Conservation (phyloP, 1,140 invertebrate genomes). For the Limonius californicus region DNA sequence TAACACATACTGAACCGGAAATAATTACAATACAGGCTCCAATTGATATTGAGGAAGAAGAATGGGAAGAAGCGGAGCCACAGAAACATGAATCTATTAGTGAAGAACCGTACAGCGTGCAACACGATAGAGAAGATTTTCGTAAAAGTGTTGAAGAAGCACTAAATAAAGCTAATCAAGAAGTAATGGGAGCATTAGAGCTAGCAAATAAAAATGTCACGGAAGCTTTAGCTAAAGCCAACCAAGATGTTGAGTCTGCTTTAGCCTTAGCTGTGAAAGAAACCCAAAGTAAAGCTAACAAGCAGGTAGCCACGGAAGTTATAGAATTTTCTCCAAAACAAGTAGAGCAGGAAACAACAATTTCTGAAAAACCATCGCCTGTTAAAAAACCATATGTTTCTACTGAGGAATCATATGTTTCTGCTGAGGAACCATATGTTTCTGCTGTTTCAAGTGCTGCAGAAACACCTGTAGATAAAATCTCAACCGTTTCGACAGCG, state of each 20-base stretch:
- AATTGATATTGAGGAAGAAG: not conserved
- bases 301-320: too few species aligned
- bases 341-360: not conserved
- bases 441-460: not conserved
- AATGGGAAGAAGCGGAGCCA: not conserved
- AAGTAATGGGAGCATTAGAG: not conserved
- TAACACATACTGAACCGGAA: not conserved
- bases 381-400: not conserved
- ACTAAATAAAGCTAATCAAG: slow-evolving; percentile 4
- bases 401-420: not conserved
- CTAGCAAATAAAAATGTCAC: slow-evolving; percentile 5
- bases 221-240: slow-evolving; percentile 1
- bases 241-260: not conserved
- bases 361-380: not conserved
- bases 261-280: not conserved
- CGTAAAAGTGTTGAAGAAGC: not conserved
- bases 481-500: not conserved
- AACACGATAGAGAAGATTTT: not conserved
- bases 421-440: not conserved
- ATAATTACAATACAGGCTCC: too few species aligned
- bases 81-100: not conserved
- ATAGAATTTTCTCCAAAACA: not conserved
- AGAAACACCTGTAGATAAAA: not conserved
- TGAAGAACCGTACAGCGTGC: not conserved
- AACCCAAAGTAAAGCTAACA: not conserved